phyloP scores from a whole-genome alignment of 2,888 invertebrate genomes.

The Piscicola geometra region DNA sequence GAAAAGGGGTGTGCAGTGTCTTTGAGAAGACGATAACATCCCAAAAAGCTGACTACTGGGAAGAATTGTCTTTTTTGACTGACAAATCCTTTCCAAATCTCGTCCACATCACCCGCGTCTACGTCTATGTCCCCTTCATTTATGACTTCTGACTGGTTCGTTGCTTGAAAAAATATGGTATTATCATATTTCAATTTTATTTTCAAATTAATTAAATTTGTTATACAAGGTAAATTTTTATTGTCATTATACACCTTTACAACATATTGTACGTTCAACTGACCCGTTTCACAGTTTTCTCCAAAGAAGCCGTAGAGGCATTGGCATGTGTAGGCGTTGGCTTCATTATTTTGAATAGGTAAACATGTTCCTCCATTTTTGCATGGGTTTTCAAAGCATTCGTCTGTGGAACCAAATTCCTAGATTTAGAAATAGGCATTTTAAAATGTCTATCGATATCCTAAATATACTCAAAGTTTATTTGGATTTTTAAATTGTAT shows the following conservation, averaged over 20 bases:
- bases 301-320: conserved; percentile 19
- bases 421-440: neutral
- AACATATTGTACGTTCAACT: no score
- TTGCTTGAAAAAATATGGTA: no score
- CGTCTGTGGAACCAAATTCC: neutral
- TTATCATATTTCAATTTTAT: no score
- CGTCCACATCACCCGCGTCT: conserved; percentile 13
- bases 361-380: conserved; percentile 22
- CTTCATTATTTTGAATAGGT: no score
- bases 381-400: conserved; percentile 26
- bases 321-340: conserved; percentile 9
- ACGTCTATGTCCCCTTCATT: neutral
- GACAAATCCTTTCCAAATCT: conserved; percentile 17
- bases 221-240: no score
- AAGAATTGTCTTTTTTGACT: neutral
- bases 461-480: no score
- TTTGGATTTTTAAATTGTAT: no score
- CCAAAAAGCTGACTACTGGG: conserved; percentile 16
- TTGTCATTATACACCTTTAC: no score
- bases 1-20: conserved; percentile 16
- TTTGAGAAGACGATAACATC: conserved; percentile 19
- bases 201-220: no score
- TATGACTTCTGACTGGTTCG: neutral
- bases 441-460: no score
- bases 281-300: conserved; percentile 27